Conservation (phyloP, 2,113 vertebrate genomes). For the Grammomys surdaster region DNA sequence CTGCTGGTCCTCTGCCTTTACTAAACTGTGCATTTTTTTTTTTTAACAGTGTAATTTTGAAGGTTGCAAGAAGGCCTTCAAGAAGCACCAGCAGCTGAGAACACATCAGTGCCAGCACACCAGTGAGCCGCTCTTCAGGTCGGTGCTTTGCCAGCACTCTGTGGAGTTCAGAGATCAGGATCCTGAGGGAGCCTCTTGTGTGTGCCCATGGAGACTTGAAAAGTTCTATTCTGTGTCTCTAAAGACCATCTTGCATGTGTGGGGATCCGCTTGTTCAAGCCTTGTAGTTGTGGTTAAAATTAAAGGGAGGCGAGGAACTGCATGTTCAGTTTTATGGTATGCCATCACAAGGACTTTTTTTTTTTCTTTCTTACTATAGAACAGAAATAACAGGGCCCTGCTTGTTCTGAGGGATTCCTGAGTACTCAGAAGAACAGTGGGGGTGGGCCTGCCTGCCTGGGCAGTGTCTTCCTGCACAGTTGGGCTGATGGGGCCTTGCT, state of each 20-base stretch:
- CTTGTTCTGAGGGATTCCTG: background rate
- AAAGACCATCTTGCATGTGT: slow-evolving; percentile 14
- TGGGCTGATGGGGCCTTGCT: background rate
- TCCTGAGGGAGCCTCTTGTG: background rate
- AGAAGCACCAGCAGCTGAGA: slow-evolving; percentile 93
- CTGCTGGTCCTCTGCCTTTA: slow-evolving; percentile 43
- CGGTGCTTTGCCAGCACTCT: slow-evolving; percentile 74
- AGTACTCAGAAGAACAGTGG: background rate
- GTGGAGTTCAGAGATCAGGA: background rate
- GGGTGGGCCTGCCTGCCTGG: too few species aligned
- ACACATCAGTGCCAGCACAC: slow-evolving; percentile 91
- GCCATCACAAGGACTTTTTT: background rate
- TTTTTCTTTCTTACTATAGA: background rate
- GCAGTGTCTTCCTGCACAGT: background rate
- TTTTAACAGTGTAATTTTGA: slow-evolving; percentile 90
- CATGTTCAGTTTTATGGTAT: background rate
- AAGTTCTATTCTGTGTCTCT: slow-evolving; percentile 20
- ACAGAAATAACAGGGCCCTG: background rate
- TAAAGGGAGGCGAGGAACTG: background rate
- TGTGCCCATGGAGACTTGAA: background rate
- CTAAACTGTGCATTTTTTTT: slow-evolving; percentile 88
- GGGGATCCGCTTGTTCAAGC: background rate
- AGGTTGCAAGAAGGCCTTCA: slow-evolving; percentile 91
- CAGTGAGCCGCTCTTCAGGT: slow-evolving; percentile 90
- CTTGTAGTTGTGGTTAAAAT: background rate